A percentile compares a stretch with the other conserved stretches of the same genome.
These are phyloP conservation scores for Ctenicera cuprea DNA, from an alignment of 2,888 invertebrate genomes.

Conservation along the genomic window DNA sequence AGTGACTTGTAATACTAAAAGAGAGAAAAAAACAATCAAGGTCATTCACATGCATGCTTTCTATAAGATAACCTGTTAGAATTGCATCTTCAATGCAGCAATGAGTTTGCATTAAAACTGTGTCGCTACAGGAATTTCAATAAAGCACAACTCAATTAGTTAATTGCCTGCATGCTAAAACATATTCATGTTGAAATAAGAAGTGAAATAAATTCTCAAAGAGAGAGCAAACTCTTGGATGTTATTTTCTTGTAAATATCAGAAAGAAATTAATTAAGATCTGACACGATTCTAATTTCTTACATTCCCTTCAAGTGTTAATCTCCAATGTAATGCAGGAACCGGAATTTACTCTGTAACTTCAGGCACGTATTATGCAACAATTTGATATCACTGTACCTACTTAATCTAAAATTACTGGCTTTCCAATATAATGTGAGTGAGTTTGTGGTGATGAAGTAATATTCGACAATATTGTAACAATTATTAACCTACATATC, in stretches of 20 bases:
- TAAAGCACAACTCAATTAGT: neutral
- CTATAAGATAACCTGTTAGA: constrained; percentile 12
- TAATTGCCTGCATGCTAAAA: neutral
- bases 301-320: neutral
- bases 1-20: constrained; percentile 12
- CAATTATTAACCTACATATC: neutral
- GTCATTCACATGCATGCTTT: constrained; percentile 24
- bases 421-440: neutral
- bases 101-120: neutral
- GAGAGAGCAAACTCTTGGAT: neutral
- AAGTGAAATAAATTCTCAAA: neutral
- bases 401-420: neutral
- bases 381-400: neutral
- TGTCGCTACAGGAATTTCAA: neutral
- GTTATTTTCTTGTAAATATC: neutral
- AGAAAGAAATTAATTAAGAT: neutral
- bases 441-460: neutral
- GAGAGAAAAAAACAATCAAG: constrained; percentile 23
- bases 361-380: constrained; percentile 1
- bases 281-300: neutral
- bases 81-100: constrained; percentile 8
- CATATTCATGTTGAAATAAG: neutral
- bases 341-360: constrained; percentile 10
- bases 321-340: constrained; percentile 16
- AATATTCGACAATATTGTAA: neutral